Conservation (phyloP, 2,113 vertebrate species). For the Coracopsis vasa region DNA sequence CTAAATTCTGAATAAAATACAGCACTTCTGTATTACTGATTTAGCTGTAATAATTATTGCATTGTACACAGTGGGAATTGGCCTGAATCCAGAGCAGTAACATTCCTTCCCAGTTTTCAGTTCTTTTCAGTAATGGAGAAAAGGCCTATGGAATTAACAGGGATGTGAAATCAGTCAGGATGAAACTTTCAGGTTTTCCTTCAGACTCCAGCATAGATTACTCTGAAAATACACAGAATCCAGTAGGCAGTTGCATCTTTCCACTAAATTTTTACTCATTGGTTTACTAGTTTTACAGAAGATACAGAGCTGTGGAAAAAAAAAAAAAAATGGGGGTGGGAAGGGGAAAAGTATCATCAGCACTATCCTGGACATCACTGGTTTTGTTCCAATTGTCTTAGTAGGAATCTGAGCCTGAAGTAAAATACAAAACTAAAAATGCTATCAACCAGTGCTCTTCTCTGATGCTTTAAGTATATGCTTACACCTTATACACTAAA, state of each 20-base stretch:
- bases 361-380: neutral
- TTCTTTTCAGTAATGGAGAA: neutral
- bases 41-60: neutral
- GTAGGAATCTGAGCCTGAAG: neutral
- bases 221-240: neutral
- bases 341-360: neutral
- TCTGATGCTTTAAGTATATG: neutral
- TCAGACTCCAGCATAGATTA: neutral
- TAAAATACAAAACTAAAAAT: neutral
- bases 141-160: neutral
- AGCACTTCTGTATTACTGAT: neutral
- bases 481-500: neutral
- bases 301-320: fast-evolving
- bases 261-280: neutral
- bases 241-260: neutral
- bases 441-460: neutral
- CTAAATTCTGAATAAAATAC: neutral
- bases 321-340: fast-evolving
- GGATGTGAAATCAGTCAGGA: neutral
- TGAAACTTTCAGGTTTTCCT: neutral
- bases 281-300: neutral
- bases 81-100: neutral
- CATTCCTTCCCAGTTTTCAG: neutral
- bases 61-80: neutral
- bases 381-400: neutral